These are phyloP conservation scores for Caenorhabditis inopinata DNA, from an alignment of 1,140 invertebrate species.

Conservation along the genomic window DNA sequence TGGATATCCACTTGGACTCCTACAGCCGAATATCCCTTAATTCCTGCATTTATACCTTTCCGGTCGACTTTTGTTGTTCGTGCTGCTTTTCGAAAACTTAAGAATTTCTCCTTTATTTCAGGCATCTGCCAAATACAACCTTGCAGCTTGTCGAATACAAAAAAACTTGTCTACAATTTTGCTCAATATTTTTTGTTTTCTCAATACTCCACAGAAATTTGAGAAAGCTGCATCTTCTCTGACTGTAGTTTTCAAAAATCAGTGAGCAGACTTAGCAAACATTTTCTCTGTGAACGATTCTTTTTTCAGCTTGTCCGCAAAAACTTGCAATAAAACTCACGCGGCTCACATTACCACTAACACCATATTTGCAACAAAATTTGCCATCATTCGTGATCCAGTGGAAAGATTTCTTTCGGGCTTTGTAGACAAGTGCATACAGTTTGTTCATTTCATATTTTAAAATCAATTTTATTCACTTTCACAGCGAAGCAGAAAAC, in stretches of 20 bases:
- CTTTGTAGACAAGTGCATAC: constrained; percentile 4
- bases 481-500: background rate
- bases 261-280: background rate
- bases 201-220: background rate
- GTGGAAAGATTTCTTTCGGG: background rate
- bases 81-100: background rate
- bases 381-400: background rate
- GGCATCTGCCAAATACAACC: background rate
- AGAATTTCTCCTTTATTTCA: background rate
- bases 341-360: background rate
- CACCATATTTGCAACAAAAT: background rate
- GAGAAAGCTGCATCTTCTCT: background rate
- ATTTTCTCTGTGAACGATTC: background rate
- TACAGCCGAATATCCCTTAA: background rate
- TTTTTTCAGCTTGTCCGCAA: background rate
- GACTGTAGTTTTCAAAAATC: background rate
- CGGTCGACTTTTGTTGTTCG: background rate
- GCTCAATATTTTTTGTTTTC: background rate
- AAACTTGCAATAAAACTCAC: background rate
- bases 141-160: constrained; percentile 8
- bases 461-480: background rate
- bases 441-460: background rate
- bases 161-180: background rate
- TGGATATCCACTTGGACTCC: background rate
- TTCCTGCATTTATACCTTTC: background rate